Percentiles rank a stretch among this genome's conserved stretches.
Conservation (phyloP, 2,113 vertebrate species). For the Oryzias woworae region DNA sequence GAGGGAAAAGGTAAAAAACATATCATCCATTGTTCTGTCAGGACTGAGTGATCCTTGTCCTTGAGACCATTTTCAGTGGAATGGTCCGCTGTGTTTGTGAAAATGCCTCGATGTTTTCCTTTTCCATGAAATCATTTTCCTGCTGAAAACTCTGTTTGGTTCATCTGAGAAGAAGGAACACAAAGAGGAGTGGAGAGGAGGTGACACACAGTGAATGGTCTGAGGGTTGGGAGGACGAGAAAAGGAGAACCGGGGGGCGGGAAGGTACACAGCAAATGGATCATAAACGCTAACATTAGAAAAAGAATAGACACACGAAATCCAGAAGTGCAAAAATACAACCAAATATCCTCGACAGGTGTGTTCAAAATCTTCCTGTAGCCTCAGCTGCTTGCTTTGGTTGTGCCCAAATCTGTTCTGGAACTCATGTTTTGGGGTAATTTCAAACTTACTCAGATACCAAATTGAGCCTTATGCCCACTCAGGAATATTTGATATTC, state of each 20-base stretch:
- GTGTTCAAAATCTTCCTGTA: too few relatives aligned
- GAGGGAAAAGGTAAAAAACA: conserved; percentile 12
- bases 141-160: not conserved
- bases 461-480: too few relatives aligned
- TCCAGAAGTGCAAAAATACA: too few relatives aligned
- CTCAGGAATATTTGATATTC: too few relatives aligned
- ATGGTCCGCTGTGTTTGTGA: not conserved
- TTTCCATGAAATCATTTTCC: conserved; percentile 20
- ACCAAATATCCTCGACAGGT: too few relatives aligned
- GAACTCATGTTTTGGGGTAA: too few relatives aligned
- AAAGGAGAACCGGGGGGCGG: not conserved
- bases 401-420: too few relatives aligned
- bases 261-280: conserved; percentile 2
- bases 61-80: conserved; percentile 2
- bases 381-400: too few relatives aligned
- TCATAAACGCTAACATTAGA: not conserved
- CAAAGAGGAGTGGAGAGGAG: not conserved
- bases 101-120: not conserved
- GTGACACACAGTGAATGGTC: not conserved
- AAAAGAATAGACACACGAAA: not conserved
- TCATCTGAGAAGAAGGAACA: not conserved
- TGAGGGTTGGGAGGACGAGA: not conserved
- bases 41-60: conserved; percentile 8
- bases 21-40: conserved; percentile 5
- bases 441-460: too few relatives aligned